Evolutionary conservation across 2,797 vertebrate genomes (phyloP).

Genomic region (Setipinna tenuifilis): DNA sequence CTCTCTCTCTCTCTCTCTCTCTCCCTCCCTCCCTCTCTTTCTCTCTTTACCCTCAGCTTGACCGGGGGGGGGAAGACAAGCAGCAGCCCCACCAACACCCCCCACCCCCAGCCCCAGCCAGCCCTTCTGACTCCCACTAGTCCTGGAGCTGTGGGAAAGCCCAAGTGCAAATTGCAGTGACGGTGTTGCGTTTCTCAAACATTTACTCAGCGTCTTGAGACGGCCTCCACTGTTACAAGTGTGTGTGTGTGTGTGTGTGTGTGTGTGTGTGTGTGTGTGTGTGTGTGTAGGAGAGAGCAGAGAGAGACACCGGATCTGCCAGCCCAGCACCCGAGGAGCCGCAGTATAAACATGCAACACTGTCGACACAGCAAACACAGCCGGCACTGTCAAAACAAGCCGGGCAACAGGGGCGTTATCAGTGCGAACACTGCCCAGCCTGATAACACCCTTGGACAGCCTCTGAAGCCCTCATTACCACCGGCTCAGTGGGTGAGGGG

Average conservation of each 20-base stretch:
- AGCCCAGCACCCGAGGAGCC: not conserved
- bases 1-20: not conserved
- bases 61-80: constrained; percentile 6
- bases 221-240: constrained; percentile 11
- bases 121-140: not conserved
- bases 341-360: constrained; percentile 19
- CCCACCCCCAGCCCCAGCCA: not conserved
- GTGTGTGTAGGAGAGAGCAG: constrained; percentile 10
- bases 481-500: not conserved
- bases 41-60: constrained; percentile 10
- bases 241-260: constrained; percentile 8
- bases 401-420: constrained; percentile 15
- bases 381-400: constrained; percentile 23
- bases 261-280: constrained; percentile 24
- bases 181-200: constrained; percentile 47
- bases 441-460: constrained; percentile 9
- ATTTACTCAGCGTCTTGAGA: constrained; percentile 42
- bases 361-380: constrained; percentile 22
- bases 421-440: not conserved
- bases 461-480: not conserved
- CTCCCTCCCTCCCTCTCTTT: not conserved
- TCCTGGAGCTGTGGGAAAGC: constrained; percentile 47
- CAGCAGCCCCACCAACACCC: not conserved
- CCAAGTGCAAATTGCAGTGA: constrained; percentile 31
- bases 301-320: not conserved